Evolutionary conservation across 2,113 vertebrate species (phyloP), one percentile per base, ranked within the genome.

Genomic region (Alethe diademata): DNA sequence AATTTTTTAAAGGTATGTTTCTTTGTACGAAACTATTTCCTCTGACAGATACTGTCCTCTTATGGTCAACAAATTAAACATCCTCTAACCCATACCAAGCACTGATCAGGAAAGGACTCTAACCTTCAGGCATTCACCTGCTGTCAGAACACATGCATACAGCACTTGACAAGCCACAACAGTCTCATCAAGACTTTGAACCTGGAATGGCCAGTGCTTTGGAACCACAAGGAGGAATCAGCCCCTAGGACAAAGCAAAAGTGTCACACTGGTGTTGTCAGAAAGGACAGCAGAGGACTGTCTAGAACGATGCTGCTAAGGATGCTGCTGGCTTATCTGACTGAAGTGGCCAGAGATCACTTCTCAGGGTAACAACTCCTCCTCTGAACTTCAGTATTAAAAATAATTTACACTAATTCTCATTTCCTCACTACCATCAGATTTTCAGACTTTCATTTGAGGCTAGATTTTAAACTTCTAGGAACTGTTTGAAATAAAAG

Each of bases 181-280:
- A 43, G 13, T 29, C 23, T 29, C 40, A 64, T 18, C 17, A 85
- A 35, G 40, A 33, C 22, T 51, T 40, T 26, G 4, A 36, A 40
- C 13, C 40, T 69, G 40, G n/a, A 85, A 66, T 24, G 14, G 36
- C 40, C 35, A 64, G 28, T 31, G 31, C 61, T 66, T 67, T 87
- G 51, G 43, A 81, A 58, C 10, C 36, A 17, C 9, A 11, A 81
- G 29, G 9, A 88, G 23, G 16, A 75, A 80, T 54, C 19, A 74
- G 42, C 7, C 15, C 6, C 23, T 31, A 31, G 25, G 45, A 72
- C 50, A 87, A 72, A 66, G 51, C 35, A 64, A 33, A 11, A 35
- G 20, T 8, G 19, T 28, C 20, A 50, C 18, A 38, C 4, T 0
- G 0, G 6, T 11, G 23, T 5, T 67, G 18, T 43, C 3, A 72